Evolutionary conservation across 2,797 vertebrate species (phyloP).

Genomic region (Bradypodion ventrale): DNA sequence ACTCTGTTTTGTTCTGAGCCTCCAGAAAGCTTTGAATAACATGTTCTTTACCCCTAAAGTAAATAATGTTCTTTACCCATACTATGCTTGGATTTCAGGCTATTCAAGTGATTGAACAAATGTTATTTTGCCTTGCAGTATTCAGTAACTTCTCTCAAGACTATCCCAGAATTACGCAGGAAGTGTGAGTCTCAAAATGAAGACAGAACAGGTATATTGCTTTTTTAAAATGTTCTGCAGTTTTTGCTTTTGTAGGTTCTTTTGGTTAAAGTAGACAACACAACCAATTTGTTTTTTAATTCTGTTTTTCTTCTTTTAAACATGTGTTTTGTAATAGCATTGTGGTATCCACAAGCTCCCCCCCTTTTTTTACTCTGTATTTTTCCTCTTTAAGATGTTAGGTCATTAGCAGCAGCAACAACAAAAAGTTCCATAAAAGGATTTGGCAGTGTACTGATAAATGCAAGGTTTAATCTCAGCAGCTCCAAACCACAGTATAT

Average conservation of each 20-base stretch:
- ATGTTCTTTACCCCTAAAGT: neutral
- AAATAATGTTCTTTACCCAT: neutral
- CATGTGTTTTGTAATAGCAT: slow-evolving; percentile 49
- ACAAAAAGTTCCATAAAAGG: slow-evolving; percentile 65
- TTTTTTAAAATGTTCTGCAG: neutral
- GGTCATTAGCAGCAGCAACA: slow-evolving; percentile 56
- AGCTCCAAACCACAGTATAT: slow-evolving; percentile 73
- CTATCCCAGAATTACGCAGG: slow-evolving; percentile 92
- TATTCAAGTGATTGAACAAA: neutral
- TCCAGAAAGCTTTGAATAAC: neutral
- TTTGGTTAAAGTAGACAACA: neutral
- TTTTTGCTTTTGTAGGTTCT: neutral
- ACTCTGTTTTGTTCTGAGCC: neutral
- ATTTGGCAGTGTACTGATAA: slow-evolving; percentile 65
- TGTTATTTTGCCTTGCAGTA: slow-evolving; percentile 78
- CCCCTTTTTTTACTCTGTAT: neutral
- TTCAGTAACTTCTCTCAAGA: slow-evolving; percentile 92
- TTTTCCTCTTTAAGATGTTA: slow-evolving; percentile 60
- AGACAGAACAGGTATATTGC: slow-evolving; percentile 86
- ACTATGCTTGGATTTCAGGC: neutral
- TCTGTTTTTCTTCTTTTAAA: slow-evolving; percentile 44
- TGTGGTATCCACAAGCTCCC: slow-evolving; percentile 48
- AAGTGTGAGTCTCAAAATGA: slow-evolving; percentile 88
- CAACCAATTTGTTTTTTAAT: slow-evolving; percentile 44
- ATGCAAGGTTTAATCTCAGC: slow-evolving; percentile 60